Evolutionary conservation across 2,113 vertebrate species (phyloP).

Genomic region (Empidonax alnorum): DNA sequence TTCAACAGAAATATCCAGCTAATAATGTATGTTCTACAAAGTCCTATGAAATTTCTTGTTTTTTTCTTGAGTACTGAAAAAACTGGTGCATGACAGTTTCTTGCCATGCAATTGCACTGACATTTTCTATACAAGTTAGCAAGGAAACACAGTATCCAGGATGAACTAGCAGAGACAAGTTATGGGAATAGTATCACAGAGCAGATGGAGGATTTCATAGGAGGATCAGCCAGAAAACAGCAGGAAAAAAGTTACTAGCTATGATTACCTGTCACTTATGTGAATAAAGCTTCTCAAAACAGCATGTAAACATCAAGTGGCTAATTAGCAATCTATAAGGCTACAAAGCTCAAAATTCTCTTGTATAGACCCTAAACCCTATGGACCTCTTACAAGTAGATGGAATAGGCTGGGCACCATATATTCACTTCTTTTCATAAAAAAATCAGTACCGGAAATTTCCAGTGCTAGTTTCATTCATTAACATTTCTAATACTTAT

Average conservation of each 20-base stretch:
- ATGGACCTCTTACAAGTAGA: not conserved
- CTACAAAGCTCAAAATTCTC: not conserved
- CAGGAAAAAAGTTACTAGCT: not conserved
- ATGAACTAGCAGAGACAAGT: not conserved
- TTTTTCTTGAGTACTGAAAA: not conserved
- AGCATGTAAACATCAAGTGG: not conserved
- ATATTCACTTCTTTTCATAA: not conserved
- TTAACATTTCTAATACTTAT: not conserved
- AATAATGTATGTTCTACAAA: not conserved
- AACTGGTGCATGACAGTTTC: not conserved
- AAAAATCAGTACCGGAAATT: not conserved
- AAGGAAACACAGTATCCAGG: not conserved
- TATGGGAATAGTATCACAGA: not conserved
- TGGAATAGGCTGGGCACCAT: not conserved
- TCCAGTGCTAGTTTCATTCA: not conserved
- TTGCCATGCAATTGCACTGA: not conserved
- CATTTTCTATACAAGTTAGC: not conserved
- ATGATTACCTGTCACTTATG: not conserved
- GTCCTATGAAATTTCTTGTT: not conserved
- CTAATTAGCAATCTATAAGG: not conserved
- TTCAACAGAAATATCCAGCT: not conserved
- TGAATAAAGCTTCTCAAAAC: constrained; percentile 16
- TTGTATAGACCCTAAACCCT: not conserved
- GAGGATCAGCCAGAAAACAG: not conserved
- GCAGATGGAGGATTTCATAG: not conserved